Evolutionary conservation across 2,113 vertebrate genomes (phyloP).

Genomic region (human (Homo sapiens)): GRCh38 chr15:32194501-32195000

Average conservation of each 20-base stretch:
- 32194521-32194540: neutral
- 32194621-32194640: neutral
- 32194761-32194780: neutral
- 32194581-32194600: neutral
- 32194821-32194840: neutral
- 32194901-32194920: neutral
- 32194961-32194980: neutral
- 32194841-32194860: neutral
- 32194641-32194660: neutral
- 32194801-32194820: neutral
- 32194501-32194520: no score
- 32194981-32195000: neutral
- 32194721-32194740: neutral
- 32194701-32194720: neutral
- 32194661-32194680: neutral
- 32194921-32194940: neutral
- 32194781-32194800: neutral
- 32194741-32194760: neutral
- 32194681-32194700: neutral
- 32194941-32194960: neutral
- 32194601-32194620: neutral
- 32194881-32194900: neutral
- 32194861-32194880: neutral
- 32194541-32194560: neutral
- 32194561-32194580: neutral